Evolutionary conservation across 2,888 invertebrate genomes (phyloP).

Genomic region (Temnothorax unifasciatus): DNA sequence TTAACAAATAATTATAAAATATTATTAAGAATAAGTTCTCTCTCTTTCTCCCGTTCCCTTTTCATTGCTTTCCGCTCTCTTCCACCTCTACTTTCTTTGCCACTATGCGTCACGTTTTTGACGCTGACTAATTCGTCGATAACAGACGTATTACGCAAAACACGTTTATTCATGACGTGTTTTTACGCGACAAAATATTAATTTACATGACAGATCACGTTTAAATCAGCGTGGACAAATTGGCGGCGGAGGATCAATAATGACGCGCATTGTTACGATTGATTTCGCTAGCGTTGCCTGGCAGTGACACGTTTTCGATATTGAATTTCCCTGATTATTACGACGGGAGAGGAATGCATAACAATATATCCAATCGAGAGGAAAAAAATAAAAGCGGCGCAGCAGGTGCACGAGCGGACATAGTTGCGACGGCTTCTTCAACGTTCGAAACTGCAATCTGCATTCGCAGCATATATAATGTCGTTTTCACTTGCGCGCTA

Average conservation of each 20-base stretch:
- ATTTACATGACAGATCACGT: slow-evolving; percentile 28
- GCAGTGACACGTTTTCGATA: slow-evolving; percentile 42
- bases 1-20: slow-evolving; percentile 2
- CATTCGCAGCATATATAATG: slow-evolving; percentile 11
- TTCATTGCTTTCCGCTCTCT: background rate
- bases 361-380: slow-evolving; percentile 2
- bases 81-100: background rate
- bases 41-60: no score
- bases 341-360: slow-evolving; percentile 26
- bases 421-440: background rate
- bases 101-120: background rate
- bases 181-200: slow-evolving; percentile 17
- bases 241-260: slow-evolving; percentile 24
- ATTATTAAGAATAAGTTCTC: background rate
- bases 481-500: background rate
- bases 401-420: background rate
- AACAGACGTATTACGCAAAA: slow-evolving; percentile 12
- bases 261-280: slow-evolving; percentile 32
- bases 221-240: slow-evolving; percentile 25
- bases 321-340: slow-evolving; percentile 31
- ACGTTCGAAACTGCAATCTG: slow-evolving; percentile 1
- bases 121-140: slow-evolving; percentile 25
- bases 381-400: slow-evolving; percentile 13
- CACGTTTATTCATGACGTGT: slow-evolving; percentile 9
- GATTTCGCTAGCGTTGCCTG: slow-evolving; percentile 21